A percentile compares a stretch with the other conserved stretches of the same genome.
Evolutionary conservation across 2,113 vertebrate species (phyloP).

Genomic region (Rhinichthys klamathensis): DNA sequence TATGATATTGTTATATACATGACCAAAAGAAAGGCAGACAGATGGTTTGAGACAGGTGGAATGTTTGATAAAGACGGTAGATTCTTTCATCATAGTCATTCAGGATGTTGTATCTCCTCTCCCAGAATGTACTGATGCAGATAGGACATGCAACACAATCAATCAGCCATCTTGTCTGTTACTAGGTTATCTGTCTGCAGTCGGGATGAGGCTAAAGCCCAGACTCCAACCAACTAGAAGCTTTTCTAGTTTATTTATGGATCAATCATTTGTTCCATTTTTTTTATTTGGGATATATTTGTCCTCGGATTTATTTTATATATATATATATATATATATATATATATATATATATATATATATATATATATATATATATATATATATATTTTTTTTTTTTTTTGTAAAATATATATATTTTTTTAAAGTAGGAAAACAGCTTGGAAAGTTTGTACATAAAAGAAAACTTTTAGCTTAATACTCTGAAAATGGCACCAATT

Average conservation of each 20-base stretch:
- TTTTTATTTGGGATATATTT: neutral
- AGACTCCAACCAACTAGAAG: neutral
- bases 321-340: too few relatives aligned
- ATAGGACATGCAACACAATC: slow-evolving; percentile 26
- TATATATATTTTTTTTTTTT: too few relatives aligned
- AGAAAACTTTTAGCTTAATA: neutral
- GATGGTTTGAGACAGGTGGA: slow-evolving; percentile 5
- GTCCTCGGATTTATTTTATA: neutral
- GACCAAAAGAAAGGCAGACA: neutral
- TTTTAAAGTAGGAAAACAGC: neutral
- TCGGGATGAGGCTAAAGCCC: neutral
- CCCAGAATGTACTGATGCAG: slow-evolving; percentile 42
- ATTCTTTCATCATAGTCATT: slow-evolving; percentile 30
- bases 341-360: too few relatives aligned
- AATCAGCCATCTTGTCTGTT: slow-evolving; percentile 29
- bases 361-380: too few relatives aligned
- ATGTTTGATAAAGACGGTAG: slow-evolving; percentile 27
- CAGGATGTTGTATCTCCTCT: slow-evolving; percentile 42
- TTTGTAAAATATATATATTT: too few relatives aligned
- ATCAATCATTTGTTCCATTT: neutral
- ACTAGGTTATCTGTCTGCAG: slow-evolving; percentile 13
- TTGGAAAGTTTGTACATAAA: neutral
- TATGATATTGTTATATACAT: neutral
- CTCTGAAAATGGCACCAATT: slow-evolving; percentile 47
- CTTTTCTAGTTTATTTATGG: neutral